Conservation (phyloP, 2,113 vertebrate genomes). For the Colistium nudipinnis region DNA sequence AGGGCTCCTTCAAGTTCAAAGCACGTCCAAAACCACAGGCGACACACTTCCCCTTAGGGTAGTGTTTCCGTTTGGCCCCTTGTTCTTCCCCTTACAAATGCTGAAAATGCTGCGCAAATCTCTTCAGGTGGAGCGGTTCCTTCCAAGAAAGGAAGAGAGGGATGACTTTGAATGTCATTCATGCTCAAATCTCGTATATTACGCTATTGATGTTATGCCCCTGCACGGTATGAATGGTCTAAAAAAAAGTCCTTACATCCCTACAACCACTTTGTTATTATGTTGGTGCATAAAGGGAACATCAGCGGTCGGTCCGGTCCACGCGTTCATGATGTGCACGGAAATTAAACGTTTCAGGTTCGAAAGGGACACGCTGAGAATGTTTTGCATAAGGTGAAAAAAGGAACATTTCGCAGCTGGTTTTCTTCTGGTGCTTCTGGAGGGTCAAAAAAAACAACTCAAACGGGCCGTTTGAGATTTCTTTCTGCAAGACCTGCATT, state of each 20-base stretch:
- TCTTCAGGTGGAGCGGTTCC: constrained; percentile 36
- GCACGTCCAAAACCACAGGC: constrained; percentile 57
- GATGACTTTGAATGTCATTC: constrained; percentile 41
- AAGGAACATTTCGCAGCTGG: neutral
- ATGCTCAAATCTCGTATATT: constrained; percentile 40
- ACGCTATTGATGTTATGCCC: constrained; percentile 20
- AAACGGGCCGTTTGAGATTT: constrained; percentile 26
- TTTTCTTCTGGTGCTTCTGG: neutral
- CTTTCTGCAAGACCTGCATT: constrained; percentile 36
- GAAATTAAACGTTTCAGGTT: constrained; percentile 39
- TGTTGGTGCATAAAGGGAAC: constrained; percentile 38
- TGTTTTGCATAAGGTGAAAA: constrained; percentile 9
- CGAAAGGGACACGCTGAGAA: constrained; percentile 26
- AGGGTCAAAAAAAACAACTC: constrained; percentile 18
- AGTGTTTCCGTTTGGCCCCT: constrained; percentile 42
- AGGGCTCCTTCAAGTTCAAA: constrained; percentile 66
- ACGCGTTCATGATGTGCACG: constrained; percentile 25
- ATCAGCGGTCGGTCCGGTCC: constrained; percentile 15
- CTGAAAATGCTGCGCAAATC: constrained; percentile 32
- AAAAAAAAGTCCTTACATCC: neutral
- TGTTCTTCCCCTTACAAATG: constrained; percentile 33
- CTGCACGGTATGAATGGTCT: constrained; percentile 16
- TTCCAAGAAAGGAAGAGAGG: constrained; percentile 31
- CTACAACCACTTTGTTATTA: constrained; percentile 25
- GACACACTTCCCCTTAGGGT: constrained; percentile 40